Base-by-base conservation (phyloP, 2,797 vertebrate species). In the Xyrichtys novacula region DNA sequence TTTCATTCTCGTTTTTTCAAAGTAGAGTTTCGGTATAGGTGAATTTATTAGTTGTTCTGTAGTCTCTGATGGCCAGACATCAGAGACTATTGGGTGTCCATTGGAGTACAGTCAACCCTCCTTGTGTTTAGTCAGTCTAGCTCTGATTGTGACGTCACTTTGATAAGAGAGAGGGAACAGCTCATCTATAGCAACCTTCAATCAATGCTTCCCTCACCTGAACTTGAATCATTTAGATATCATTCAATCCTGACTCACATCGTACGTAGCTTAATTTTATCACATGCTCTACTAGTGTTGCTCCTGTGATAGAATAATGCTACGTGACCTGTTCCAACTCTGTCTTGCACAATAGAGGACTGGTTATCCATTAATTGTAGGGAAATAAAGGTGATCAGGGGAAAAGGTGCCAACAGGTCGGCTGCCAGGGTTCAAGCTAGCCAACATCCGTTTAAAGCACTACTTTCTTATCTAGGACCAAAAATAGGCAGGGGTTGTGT, bases 231-330 rank as follows among this genome's bases (percentile, higher is more conserved):
- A 56, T 52, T 31, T 19, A 74, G 31, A 76, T 52, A 58, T 34
- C 25, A 7, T 57, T 22, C 15, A 25, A 54, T 79, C 62, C 39
- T 87, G 70, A 86, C 64, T 86, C 85, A 78, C 36, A 12, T 5
- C 60, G 52, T 80, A 68, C 38, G 55, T 7, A 63, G 23, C 43
- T 23, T 4, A 40, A 40, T 72, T 65, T 71, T 54, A 46, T 50
- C 43, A 59, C 23, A 36, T 20, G 29, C 28, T 25, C 48, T 5
- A 6, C 17, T 19, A 14, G 44, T n/a, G 61, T 80, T 71, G 54
- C 47, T 56, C 46, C 28, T 43, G 8, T 26, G 16, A 65, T 57
- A 28, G 59, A 78, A 68, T 7, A 0, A 4, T 17, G 4, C 26
- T 22, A 26, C 12, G 25, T 54, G 9, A 40, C 17, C 23, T 56